Evolutionary conservation across 1,140 invertebrate species (phyloP), one percentile per base, ranked within the genome.

Genomic region (Camponotus floridanus): DNA sequence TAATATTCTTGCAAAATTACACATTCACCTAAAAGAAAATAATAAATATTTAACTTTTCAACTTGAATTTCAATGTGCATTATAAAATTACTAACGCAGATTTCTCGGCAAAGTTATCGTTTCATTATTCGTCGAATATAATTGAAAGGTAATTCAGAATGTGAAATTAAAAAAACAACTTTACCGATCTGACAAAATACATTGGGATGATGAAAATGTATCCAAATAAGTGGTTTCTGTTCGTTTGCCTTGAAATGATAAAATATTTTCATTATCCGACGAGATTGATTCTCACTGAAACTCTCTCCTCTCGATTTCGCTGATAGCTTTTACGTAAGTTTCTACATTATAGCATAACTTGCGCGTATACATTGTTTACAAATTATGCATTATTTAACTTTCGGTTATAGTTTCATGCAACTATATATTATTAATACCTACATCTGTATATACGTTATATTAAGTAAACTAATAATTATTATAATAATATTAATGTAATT

Each of bases 211-310:
- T 70, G 8, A 80, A 80, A 55, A 55, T 80, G 48, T 70, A 39
- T 70, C 13, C 31, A 79, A 68, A 45, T 36, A 21, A 79, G 11
- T 31, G 31, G 15, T 26, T 51, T 9, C 11, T 33, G 26, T 64
- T 68, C 48, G 3, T 13, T 5, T 33, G 33, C 5, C 3, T 42
- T 21, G 4, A 18, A 11, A n/a, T 68, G n/a, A 70, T n/a, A 70
- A 55, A 80, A 80, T 70, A 70, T 70, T 80, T 70, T 80, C 9
- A 70, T 80, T 80, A 80, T 57, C 64, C 55, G 45, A 79, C 31
- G 18, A 57, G n/a, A 80, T 42, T 79, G 62, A 79, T 18, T 67
- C 13, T 36, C 45, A 15, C 26, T n/a, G 26, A 33, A 39, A 51
- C 7, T 51, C 18, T 68, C 31, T 18, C 6, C 4, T 70, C 18